phyloP scores from a whole-genome alignment of 2,888 invertebrate genomes.

The Cataglyphis rosenhaueri region DNA sequence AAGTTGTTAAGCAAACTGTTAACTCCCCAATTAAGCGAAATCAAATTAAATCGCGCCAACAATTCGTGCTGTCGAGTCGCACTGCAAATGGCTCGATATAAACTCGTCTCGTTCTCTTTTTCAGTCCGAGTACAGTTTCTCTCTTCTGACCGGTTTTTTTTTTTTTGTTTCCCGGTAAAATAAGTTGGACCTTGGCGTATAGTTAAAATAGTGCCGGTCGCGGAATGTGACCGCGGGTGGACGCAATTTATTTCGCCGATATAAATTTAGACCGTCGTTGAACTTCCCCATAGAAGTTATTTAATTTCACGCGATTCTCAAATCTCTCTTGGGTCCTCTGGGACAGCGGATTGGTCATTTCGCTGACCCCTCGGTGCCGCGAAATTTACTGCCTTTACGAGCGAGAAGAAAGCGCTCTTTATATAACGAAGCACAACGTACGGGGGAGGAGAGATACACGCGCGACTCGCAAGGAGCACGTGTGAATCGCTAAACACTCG shows the following conservation, averaged over 20 bases:
- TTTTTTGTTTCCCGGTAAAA: constrained; percentile 18
- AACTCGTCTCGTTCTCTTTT: constrained; percentile 49
- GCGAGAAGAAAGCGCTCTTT: constrained; percentile 45
- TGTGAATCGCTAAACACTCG: constrained; percentile 39
- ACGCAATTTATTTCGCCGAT: constrained; percentile 71
- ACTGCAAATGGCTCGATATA: constrained; percentile 70
- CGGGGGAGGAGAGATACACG: background rate
- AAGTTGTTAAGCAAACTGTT: constrained; percentile 56
- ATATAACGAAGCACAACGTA: background rate
- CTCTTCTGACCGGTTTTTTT: constrained; percentile 17
- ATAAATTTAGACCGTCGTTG: constrained; percentile 72
- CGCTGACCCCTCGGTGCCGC: constrained; percentile 49
- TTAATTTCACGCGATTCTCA: constrained; percentile 75
- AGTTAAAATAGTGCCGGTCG: constrained; percentile 73
- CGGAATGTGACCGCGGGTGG: constrained; percentile 66
- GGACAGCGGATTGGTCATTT: constrained; percentile 49
- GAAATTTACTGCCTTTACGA: constrained; percentile 65
- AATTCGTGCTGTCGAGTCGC: constrained; percentile 73
- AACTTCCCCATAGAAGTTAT: constrained; percentile 71
- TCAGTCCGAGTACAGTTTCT: constrained; percentile 44
- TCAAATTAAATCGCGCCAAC: constrained; percentile 66
- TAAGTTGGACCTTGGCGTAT: constrained; percentile 60
- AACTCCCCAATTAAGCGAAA: constrained; percentile 55
- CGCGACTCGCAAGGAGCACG: constrained; percentile 20
- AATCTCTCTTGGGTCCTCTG: constrained; percentile 68